Evolutionary conservation across 2,888 invertebrate species (phyloP).

Genomic region (Drosophila atripex): DNA sequence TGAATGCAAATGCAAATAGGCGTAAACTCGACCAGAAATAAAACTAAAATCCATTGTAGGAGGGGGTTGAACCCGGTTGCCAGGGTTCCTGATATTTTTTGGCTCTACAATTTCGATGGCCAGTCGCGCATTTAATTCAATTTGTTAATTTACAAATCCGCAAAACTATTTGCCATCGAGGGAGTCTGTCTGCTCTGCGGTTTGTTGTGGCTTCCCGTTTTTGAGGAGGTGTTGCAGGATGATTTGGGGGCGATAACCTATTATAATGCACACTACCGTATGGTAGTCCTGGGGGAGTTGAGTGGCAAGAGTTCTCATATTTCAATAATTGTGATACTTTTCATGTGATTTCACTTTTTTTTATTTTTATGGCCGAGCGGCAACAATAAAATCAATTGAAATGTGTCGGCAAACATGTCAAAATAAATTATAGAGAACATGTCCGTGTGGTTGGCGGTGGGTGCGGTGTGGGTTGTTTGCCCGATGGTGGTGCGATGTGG

Average conservation of each 20-base stretch:
- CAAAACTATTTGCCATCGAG: constrained; percentile 74
- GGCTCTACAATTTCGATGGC: constrained; percentile 25
- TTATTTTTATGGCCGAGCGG: constrained; percentile 42
- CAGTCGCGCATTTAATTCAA: constrained; percentile 77
- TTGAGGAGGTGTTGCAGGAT: constrained; percentile 9
- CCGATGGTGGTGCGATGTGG: constrained; percentile 49
- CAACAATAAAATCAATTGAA: constrained; percentile 83
- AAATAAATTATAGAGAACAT: constrained; percentile 80
- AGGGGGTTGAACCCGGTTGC: constrained; percentile 1
- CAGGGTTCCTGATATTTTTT: constrained; percentile 20
- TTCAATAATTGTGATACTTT: constrained; percentile 80
- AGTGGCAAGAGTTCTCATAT: constrained; percentile 68
- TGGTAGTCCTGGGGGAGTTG: neutral
- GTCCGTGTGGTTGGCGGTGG: constrained; percentile 41
- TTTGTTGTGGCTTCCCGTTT: constrained; percentile 22
- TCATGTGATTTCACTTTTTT: constrained; percentile 57
- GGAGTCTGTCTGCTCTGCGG: constrained; percentile 70
- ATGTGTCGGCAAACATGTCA: constrained; percentile 84
- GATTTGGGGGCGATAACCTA: constrained; percentile 58
- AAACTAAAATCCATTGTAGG: constrained; percentile 53
- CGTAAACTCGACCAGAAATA: constrained; percentile 48
- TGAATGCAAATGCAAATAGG: constrained; percentile 34
- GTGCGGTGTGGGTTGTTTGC: constrained; percentile 63
- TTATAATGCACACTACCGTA: constrained; percentile 41
- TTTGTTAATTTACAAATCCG: constrained; percentile 81